A percentile compares a stretch with the other conserved stretches of the same genome.
These are phyloP conservation scores for Apus apus DNA, from an alignment of 2,113 vertebrate genomes.

Conservation along the genomic window DNA sequence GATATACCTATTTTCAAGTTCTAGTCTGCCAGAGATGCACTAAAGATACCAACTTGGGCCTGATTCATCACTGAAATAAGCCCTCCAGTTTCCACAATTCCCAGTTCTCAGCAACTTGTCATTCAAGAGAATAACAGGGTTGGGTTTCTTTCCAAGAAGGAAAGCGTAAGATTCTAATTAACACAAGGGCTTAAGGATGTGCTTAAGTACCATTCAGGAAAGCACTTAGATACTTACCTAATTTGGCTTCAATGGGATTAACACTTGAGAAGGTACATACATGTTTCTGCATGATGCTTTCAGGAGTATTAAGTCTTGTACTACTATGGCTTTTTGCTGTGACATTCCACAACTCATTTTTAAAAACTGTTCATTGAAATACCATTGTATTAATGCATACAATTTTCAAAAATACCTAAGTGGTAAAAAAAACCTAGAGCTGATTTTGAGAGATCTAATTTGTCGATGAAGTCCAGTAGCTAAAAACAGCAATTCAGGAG, in stretches of 20 bases:
- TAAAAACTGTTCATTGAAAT: background rate
- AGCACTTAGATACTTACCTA: conserved; percentile 25
- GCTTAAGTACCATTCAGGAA: conserved; percentile 33
- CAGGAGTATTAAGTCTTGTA: background rate
- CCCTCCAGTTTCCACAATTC: background rate
- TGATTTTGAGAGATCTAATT: background rate
- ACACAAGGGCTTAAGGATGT: conserved; percentile 6
- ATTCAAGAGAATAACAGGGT: background rate
- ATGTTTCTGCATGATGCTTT: background rate
- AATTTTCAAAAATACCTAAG: background rate
- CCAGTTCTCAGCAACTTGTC: background rate
- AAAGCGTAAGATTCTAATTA: conserved; percentile 33
- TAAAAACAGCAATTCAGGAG: background rate
- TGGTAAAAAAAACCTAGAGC: background rate
- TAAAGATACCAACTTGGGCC: background rate
- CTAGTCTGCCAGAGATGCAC: background rate
- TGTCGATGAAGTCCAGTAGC: background rate
- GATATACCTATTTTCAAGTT: background rate
- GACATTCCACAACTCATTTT: background rate
- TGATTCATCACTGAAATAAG: background rate
- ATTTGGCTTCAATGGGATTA: conserved; percentile 35
- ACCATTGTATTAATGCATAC: background rate
- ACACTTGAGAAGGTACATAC: background rate
- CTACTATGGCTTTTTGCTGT: too few species aligned
- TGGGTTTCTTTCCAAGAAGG: background rate